Evolutionary conservation across 2,888 invertebrate genomes (phyloP), one percentile per base, ranked within the genome.

Genomic region (Allacma fusca): DNA sequence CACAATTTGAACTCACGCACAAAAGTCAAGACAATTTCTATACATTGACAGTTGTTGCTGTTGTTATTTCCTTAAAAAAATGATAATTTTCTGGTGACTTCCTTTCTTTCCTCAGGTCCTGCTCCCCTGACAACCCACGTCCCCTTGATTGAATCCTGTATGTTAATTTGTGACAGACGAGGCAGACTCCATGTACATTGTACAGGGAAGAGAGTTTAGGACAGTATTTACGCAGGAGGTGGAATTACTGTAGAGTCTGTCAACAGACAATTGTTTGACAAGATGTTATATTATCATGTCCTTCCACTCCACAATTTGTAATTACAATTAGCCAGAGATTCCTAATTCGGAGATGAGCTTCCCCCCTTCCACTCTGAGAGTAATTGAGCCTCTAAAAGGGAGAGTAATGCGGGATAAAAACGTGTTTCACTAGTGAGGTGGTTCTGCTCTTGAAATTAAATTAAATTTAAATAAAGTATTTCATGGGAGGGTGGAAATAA

Each of bases 211-310:
- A 34, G 50, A 50, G 19, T 40, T 5, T 13, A 40, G 5, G 5
- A 40, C 13, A 40, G 16, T 5, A 19, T 50, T 13, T 50, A 4
- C n/a, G 50, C n/a, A 50, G 16, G 50, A n/a, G 50, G 50, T 50
- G n/a, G 16, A n/a, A 50, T 50, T 50, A 50, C 19, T 50, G 50
- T 2, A 2, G 9, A 50, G 50, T 34, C 50, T 50, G 50, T 50
- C 50, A 50, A 50, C 50, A n/a, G 50, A 50, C 50, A 50, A 50
- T 50, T 50, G 50, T 19, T 19, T 50, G 50, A 50, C 50, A 50
- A n/a, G 7, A 50, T 50, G 50, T n/a, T 50, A n/a, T 50, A 50
- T 50, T 50, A 50, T 50, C 19, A 50, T 50, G 50, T 50, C 50
- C 50, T 13, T 50, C 50, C 19, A 16, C 50, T 19, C 50, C 16